phyloP scores from a whole-genome alignment of 2,888 invertebrate species.

The Drosophila mimetica region DNA sequence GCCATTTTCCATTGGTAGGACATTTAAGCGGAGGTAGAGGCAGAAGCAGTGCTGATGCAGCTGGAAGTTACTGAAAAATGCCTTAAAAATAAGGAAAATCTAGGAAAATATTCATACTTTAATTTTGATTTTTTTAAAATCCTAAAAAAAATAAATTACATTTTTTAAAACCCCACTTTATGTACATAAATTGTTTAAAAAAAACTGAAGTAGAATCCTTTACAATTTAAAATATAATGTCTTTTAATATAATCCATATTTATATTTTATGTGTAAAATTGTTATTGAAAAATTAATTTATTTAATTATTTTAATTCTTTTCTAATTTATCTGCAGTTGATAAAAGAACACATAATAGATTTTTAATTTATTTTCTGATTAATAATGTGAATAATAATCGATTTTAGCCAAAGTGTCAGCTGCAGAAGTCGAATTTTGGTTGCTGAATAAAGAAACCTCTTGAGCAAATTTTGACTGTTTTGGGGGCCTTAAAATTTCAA shows the following conservation, averaged over 20 bases:
- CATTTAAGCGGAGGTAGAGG: neutral
- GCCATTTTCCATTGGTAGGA: constrained; percentile 1
- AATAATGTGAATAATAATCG: neutral
- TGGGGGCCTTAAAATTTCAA: constrained; percentile 62
- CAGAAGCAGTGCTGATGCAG: neutral
- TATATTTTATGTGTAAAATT: neutral
- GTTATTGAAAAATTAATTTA: neutral
- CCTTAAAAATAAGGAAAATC: no score
- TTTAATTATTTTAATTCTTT: neutral
- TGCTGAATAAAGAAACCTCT: neutral
- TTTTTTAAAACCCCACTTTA: no score
- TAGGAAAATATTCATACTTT: no score
- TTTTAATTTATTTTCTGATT: no score
- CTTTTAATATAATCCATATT: no score
- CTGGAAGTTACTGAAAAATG: neutral
- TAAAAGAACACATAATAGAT: neutral
- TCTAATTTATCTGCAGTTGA: neutral
- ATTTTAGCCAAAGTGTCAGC: neutral
- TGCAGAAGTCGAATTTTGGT: neutral
- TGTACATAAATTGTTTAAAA: no score
- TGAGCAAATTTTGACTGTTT: constrained; percentile 25
- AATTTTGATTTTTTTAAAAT: no score
- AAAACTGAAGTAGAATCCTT: no score
- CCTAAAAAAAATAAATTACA: no score
- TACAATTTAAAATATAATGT: no score